Evolutionary conservation across 2,888 invertebrate species (phyloP).

Genomic region (Latrodectus elegans): DNA sequence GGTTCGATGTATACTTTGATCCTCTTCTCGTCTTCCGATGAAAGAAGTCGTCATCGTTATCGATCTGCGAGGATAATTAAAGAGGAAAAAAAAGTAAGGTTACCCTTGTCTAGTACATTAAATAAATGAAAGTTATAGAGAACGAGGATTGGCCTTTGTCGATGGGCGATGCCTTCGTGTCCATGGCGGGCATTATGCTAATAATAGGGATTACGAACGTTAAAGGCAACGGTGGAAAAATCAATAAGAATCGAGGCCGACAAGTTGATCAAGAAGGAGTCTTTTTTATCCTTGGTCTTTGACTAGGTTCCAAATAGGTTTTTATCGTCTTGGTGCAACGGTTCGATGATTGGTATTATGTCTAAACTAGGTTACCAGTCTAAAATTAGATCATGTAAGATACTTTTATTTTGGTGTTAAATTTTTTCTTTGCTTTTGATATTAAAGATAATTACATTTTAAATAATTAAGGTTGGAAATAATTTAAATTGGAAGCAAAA

Average conservation of each 20-base stretch:
- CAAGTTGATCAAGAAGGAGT: neutral
- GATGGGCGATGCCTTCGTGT: constrained; percentile 50
- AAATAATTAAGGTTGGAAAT: too few species aligned
- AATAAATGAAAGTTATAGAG: constrained; percentile 46
- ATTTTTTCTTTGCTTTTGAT: too few species aligned
- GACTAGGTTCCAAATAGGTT: too few species aligned
- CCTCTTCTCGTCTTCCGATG: neutral
- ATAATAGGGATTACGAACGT: constrained; percentile 50
- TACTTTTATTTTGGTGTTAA: too few species aligned
- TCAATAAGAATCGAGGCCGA: neutral
- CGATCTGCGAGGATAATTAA: constrained; percentile 1
- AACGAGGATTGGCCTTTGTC: constrained; percentile 22
- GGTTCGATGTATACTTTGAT: too few species aligned
- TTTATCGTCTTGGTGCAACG: too few species aligned
- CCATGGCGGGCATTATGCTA: constrained; percentile 51
- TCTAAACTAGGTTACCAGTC: too few species aligned
- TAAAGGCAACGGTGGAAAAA: constrained; percentile 31
- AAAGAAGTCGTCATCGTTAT: constrained; percentile 3
- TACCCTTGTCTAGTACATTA: constrained; percentile 50
- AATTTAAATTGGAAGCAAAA: too few species aligned
- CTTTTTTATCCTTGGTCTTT: neutral
- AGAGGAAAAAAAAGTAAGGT: constrained; percentile 7
- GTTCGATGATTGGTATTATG: too few species aligned
- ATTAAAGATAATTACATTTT: too few species aligned
- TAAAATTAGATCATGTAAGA: too few species aligned